Evolutionary conservation across 1,140 invertebrate genomes (phyloP).

Genomic region (Calephelis nemesis): DNA sequence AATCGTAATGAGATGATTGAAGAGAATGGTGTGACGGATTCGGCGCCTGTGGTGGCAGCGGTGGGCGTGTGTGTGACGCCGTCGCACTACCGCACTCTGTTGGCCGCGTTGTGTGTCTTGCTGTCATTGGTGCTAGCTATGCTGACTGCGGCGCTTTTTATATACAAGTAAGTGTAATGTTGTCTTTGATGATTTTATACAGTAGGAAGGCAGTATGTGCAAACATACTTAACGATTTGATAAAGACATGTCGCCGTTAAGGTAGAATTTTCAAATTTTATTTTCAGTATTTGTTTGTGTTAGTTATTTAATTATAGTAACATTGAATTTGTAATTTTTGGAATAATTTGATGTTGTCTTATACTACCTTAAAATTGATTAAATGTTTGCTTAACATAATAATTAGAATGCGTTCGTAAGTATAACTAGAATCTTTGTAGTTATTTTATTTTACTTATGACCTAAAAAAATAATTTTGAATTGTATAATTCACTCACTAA

Average conservation of each 20-base stretch:
- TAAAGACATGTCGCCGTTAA: too few species aligned
- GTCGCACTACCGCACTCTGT: conserved; percentile 59
- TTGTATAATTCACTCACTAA: too few species aligned
- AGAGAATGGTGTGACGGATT: conserved; percentile 58
- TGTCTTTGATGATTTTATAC: not conserved
- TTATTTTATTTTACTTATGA: not conserved
- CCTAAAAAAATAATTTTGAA: too few species aligned
- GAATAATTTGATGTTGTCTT: too few species aligned
- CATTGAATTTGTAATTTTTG: too few species aligned
- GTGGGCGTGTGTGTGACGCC: conserved; percentile 64
- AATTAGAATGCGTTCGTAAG: too few species aligned
- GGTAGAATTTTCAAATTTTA: not conserved
- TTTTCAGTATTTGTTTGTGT: too few species aligned
- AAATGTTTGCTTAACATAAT: too few species aligned
- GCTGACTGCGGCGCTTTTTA: conserved; percentile 62
- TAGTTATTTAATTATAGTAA: too few species aligned
- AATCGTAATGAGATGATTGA: conserved; percentile 67
- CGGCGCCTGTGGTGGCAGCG: conserved; percentile 55
- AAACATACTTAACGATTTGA: not conserved
- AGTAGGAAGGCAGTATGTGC: not conserved
- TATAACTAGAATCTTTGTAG: not conserved
- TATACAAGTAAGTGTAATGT: conserved; percentile 57
- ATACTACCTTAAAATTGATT: too few species aligned
- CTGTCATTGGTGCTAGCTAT: conserved; percentile 62
- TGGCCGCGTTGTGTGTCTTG: conserved; percentile 60